Conservation (phyloP, 1,140 invertebrate species). For the Bombyx mandarina region DNA sequence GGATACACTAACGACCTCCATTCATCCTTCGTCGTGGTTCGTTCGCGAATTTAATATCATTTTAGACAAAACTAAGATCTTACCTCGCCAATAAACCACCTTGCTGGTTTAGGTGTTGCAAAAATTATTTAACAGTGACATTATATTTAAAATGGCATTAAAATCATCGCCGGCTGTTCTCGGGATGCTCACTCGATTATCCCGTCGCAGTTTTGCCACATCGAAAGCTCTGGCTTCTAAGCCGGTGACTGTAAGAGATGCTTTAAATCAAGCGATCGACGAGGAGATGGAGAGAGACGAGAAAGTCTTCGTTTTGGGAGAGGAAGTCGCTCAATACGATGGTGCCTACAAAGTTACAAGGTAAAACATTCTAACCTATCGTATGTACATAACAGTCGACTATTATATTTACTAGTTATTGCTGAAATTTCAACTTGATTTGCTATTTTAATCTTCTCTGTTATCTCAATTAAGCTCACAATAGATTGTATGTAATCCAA, state of each 20-base stretch:
- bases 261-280: conserved; percentile 95
- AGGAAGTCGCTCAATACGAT: conserved; percentile 99
- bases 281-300: conserved; percentile 98
- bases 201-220: conserved; percentile 50
- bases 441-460: too few species aligned
- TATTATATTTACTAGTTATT: too few species aligned
- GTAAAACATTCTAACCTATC: conserved; percentile 22
- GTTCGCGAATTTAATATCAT: conserved; percentile 37
- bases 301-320: conserved; percentile 94
- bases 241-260: conserved; percentile 95
- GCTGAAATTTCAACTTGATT: too few species aligned
- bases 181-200: conserved; percentile 34
- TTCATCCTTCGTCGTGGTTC: conserved; percentile 50
- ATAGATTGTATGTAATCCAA: background rate
- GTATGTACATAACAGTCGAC: background rate
- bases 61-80: conserved; percentile 29
- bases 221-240: conserved; percentile 69
- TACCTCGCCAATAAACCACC: conserved; percentile 20
- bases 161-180: conserved; percentile 56
- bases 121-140: conserved; percentile 18
- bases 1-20: conserved; percentile 46
- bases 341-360: conserved; percentile 95
- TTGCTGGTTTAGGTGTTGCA: conserved; percentile 18
- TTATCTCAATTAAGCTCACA: too few species aligned
- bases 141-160: conserved; percentile 55